phyloP scores from a whole-genome alignment of 2,888 invertebrate species.

The Tetranychus truncatus region DNA sequence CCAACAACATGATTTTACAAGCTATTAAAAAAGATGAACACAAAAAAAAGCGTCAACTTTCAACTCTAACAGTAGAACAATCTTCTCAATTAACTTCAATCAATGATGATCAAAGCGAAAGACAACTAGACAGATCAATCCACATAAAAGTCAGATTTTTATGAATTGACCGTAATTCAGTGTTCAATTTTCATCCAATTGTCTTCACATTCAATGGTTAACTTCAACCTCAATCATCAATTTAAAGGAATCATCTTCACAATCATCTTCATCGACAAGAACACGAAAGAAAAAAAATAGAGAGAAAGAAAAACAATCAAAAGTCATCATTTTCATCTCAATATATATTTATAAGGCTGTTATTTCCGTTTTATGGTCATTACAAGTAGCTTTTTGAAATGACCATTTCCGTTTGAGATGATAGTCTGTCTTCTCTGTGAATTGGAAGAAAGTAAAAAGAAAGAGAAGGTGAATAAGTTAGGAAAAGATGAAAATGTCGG shows the following conservation, averaged over 20 bases:
- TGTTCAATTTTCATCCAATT: background rate
- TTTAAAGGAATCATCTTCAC: background rate
- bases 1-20: background rate
- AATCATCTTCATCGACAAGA: background rate
- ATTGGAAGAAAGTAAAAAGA: background rate
- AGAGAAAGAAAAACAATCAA: background rate
- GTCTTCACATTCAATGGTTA: background rate
- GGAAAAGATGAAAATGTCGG: background rate
- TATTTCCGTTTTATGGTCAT: slow-evolving; percentile 1
- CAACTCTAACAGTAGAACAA: background rate
- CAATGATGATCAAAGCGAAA: background rate
- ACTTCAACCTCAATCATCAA: background rate
- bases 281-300: background rate
- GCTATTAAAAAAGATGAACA: background rate
- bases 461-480: background rate
- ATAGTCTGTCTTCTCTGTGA: background rate
- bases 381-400: background rate
- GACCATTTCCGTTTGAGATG: background rate
- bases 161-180: background rate
- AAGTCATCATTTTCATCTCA: background rate
- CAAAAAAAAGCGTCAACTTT: background rate
- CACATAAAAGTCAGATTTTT: background rate
- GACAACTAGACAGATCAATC: background rate
- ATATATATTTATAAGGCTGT: background rate
- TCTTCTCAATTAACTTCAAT: background rate